A percentile compares a stretch with the other conserved stretches of the same genome.
phyloP scores from a whole-genome alignment of 1,140 invertebrate genomes.

The Heliconius nattereri region DNA sequence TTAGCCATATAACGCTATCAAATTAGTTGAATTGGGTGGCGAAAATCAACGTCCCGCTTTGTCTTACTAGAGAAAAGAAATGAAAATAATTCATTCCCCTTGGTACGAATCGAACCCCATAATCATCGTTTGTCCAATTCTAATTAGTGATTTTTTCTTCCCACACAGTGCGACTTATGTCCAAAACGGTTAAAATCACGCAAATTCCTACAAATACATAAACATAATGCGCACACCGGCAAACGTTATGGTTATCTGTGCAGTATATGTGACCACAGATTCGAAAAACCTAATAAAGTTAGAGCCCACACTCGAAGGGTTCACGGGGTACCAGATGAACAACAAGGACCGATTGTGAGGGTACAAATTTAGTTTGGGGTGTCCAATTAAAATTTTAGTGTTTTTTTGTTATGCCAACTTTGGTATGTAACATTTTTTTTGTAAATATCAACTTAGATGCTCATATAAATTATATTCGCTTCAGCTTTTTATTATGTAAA shows the following conservation, averaged over 20 bases:
- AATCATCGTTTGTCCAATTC: not conserved
- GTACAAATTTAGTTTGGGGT: slow-evolving; percentile 8
- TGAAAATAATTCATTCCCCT: too few species aligned
- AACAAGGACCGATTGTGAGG: slow-evolving; percentile 46
- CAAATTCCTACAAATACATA: slow-evolving; percentile 75
- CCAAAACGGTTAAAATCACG: slow-evolving; percentile 68
- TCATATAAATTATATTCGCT: too few species aligned
- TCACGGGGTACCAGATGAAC: slow-evolving; percentile 61
- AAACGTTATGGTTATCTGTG: slow-evolving; percentile 68
- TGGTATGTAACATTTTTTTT: too few species aligned
- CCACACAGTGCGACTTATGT: slow-evolving; percentile 48
- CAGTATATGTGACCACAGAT: slow-evolving; percentile 63
- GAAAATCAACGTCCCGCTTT: too few species aligned
- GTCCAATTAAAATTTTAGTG: not conserved
- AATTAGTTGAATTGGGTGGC: too few species aligned
- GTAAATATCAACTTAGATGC: too few species aligned
- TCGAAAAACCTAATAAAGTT: slow-evolving; percentile 73
- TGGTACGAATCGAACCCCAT: too few species aligned
- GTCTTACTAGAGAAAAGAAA: too few species aligned
- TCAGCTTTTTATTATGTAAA: too few species aligned
- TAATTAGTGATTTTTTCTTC: not conserved
- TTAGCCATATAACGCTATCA: too few species aligned
- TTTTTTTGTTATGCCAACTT: not conserved
- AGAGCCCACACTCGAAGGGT: slow-evolving; percentile 62
- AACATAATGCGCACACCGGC: slow-evolving; percentile 72